phyloP scores from a whole-genome alignment of 2,888 invertebrate species.

The Hirudinaria manillensis region DNA sequence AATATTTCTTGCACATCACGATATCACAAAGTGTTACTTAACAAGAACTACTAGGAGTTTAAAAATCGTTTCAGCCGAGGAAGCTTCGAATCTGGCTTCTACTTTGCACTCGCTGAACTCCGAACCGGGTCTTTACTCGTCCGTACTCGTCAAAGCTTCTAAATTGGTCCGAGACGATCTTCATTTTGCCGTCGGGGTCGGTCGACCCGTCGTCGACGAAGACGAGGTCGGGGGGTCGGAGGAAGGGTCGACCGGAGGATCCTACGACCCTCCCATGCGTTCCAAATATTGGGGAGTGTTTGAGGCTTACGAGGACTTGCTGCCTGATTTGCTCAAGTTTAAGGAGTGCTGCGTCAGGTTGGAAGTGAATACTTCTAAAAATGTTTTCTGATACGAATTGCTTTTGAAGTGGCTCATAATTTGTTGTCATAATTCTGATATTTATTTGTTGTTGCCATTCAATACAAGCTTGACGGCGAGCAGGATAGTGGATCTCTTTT shows the following conservation, averaged over 20 bases:
- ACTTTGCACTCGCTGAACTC: background rate
- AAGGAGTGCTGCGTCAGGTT: constrained; percentile 1
- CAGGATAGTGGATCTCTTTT: background rate
- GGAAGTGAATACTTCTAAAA: background rate
- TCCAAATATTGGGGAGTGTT: background rate
- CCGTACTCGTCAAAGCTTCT: background rate
- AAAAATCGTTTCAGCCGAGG: background rate
- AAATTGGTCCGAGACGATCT: background rate
- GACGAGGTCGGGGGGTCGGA: background rate
- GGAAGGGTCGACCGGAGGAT: no score
- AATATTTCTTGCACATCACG: no score
- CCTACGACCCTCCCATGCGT: no score
- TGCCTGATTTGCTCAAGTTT: constrained; percentile 10
- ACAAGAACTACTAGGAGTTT: no score
- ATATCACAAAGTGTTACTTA: no score
- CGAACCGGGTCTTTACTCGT: background rate
- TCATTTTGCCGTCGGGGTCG: background rate
- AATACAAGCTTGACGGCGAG: background rate
- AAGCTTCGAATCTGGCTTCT: background rate
- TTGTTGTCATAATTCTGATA: background rate
- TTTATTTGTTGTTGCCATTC: background rate
- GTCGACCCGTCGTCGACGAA: background rate
- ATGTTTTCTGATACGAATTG: background rate
- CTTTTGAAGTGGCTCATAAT: background rate
- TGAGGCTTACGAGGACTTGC: constrained; percentile 4